Conservation (phyloP, 2,888 invertebrate species). For the Thymelicus acteon region DNA sequence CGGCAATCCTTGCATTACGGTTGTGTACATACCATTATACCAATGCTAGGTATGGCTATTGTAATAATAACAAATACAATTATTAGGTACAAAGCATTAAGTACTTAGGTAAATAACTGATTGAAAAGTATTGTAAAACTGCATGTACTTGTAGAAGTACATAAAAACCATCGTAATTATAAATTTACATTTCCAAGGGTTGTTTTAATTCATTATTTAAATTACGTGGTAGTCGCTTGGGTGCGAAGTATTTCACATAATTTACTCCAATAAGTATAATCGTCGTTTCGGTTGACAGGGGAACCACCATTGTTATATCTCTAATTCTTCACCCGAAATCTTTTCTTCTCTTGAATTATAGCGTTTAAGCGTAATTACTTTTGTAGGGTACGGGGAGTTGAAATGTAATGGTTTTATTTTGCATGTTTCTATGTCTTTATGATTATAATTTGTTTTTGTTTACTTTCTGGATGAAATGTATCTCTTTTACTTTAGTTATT, state of each 20-base stretch:
- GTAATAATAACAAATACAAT: no score
- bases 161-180: conserved; percentile 67
- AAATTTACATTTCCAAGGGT: conserved; percentile 81
- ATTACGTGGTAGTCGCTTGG: conserved; percentile 73
- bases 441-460: no score
- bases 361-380: conserved; percentile 71
- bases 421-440: neutral
- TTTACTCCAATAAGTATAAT: conserved; percentile 65
- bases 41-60: no score
- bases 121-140: neutral
- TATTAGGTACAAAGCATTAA: no score
- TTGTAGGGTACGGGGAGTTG: conserved; percentile 39
- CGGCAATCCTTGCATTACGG: no score
- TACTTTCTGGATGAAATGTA: no score
- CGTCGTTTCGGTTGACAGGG: conserved; percentile 44
- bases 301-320: conserved; percentile 57
- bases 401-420: neutral
- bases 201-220: conserved; percentile 82
- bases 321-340: conserved; percentile 71
- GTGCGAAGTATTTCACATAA: conserved; percentile 62
- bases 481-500: no score
- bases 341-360: conserved; percentile 74
- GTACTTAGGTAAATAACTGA: no score
- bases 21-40: no score
- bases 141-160: neutral